Evolutionary conservation across 2,888 invertebrate species (phyloP), one percentile per base, ranked within the genome.

Genomic region (Meta bourneti): DNA sequence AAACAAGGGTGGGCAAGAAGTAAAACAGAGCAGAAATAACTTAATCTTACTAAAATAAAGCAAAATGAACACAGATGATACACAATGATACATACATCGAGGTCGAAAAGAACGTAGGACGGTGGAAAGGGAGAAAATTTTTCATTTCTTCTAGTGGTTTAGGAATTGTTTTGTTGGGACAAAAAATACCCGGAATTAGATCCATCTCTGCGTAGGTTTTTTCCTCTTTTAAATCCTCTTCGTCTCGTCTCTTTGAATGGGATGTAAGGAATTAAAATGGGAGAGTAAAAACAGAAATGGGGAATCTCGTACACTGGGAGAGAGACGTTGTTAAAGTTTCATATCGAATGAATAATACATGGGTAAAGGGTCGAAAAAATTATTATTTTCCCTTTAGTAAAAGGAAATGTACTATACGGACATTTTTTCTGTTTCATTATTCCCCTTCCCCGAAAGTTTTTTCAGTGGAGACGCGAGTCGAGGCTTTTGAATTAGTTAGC

Each of bases 261-360:
- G 61, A 61, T 16, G 11, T 61, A 61, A 61, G 61, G 61, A 61
- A 61, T 61, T 61, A 61, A 61, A 61, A 61, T 61, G 54, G 79
- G 54, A 13, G 20, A 0, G 79, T 16, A 79, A 79, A 79, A 79
- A 79, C n/a, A 79, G 52, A 61, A 61, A 61, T 61, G 8, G 61
- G 61, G 61, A 61, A 61, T 61, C 61, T 9, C 61, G 16, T 16
- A 34, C 34, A 34, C 13, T 13, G 19, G n/a, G n/a, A 79, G 16
- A 61, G 54, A 79, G 79, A 79, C 61, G 79, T 82, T 49, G 71
- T 82, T 82, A 82, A 82, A 82, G 81, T 82, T 82, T 82, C 81
- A 82, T 82, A 82, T 82, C 71, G 34, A 19, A 71, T 34, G 71
- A 71, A 82, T 82, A 82, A 71, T 71, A 51, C 81, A 82, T 77